Evolutionary conservation across 2,888 invertebrate species (phyloP).

Genomic region (Eupithecia insigniata): DNA sequence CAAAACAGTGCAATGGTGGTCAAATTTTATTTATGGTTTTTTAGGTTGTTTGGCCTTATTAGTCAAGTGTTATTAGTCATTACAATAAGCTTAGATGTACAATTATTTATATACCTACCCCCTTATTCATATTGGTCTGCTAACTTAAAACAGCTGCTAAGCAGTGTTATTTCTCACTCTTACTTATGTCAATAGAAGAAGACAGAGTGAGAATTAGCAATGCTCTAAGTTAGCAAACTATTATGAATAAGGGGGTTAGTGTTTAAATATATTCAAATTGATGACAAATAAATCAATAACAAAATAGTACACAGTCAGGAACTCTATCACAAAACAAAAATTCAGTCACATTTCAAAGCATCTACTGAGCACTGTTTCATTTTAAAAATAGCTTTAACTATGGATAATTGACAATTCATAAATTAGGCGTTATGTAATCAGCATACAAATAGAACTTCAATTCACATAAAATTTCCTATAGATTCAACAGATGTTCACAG

Average conservation of each 20-base stretch:
- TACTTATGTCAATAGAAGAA: no score
- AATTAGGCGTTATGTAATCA: conserved; percentile 10
- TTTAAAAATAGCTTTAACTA: conserved; percentile 3
- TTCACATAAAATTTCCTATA: not conserved
- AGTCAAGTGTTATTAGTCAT: not conserved
- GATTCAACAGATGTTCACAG: not conserved
- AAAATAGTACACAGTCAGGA: not conserved
- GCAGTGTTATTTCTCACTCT: no score
- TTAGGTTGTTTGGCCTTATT: not conserved
- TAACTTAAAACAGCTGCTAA: no score
- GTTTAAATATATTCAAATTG: not conserved
- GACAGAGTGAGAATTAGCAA: no score
- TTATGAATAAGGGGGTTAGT: no score
- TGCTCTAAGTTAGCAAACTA: no score
- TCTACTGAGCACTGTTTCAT: conserved; percentile 18
- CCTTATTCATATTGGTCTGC: no score
- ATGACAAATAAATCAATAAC: not conserved
- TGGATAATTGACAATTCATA: conserved; percentile 22
- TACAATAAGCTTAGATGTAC: not conserved
- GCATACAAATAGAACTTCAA: not conserved
- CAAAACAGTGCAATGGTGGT: not conserved
- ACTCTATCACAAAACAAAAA: conserved; percentile 3
- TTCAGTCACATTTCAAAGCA: conserved; percentile 17
- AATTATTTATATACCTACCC: no score
- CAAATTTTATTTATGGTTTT: not conserved